Conservation (phyloP, 2,113 vertebrate species). For the Martes martes region DNA sequence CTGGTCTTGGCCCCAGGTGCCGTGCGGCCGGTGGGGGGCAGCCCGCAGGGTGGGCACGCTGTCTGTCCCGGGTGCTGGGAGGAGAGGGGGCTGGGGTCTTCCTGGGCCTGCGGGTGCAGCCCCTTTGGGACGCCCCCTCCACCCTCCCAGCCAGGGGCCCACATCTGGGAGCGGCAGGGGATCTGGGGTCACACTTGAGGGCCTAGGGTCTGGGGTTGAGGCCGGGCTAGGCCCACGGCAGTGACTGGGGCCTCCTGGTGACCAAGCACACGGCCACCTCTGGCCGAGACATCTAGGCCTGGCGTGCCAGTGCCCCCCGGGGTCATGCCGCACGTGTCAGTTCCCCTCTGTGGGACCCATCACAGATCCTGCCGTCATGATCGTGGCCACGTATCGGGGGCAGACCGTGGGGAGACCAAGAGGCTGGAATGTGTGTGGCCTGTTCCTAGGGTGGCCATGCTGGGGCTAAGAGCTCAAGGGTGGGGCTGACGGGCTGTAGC, state of each 20-base stretch:
- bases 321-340: rapidly evolving
- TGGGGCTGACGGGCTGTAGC: neutral
- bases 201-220: neutral
- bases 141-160: neutral
- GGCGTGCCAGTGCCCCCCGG: rapidly evolving
- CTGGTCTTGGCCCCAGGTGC: rapidly evolving
- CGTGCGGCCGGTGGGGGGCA: neutral
- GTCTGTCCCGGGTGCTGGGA: neutral
- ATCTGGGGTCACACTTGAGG: neutral
- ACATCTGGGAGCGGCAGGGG: neutral
- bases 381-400: neutral
- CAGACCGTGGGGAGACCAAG: neutral
- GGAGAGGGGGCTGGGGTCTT: neutral
- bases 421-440: neutral
- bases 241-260: neutral
- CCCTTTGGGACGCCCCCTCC: neutral
- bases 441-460: neutral
- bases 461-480: neutral
- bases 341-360: neutral
- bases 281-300: neutral
- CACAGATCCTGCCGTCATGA: rapidly evolving
- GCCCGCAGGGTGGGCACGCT: rapidly evolving
- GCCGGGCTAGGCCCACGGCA: neutral
- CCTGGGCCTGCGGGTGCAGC: neutral
- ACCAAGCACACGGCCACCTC: rapidly evolving